Conservation (phyloP, 1,140 invertebrate species). For the Pteromalus puparum region DNA sequence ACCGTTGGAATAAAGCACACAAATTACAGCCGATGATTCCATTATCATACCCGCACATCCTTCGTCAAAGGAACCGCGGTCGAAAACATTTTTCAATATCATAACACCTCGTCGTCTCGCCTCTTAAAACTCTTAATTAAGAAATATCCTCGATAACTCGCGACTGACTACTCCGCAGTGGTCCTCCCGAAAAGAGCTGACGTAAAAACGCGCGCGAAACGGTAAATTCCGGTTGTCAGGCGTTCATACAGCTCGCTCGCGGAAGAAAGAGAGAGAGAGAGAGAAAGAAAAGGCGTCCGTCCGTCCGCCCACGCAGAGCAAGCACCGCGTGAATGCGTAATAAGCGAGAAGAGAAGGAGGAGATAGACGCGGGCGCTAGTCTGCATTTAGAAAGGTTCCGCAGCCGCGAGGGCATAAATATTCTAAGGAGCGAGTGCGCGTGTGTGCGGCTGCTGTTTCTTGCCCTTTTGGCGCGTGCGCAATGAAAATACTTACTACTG, state of each 20-base stretch:
- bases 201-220: constrained; percentile 9
- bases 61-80: too few relatives aligned
- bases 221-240: constrained; percentile 30
- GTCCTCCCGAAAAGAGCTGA: background rate
- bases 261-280: background rate
- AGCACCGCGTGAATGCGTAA: constrained; percentile 33
- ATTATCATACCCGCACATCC: too few relatives aligned
- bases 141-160: constrained; percentile 3
- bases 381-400: constrained; percentile 38
- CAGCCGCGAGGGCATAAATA: constrained; percentile 20
- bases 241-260: background rate
- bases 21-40: too few relatives aligned
- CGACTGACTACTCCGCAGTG: too few relatives aligned
- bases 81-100: too few relatives aligned
- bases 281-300: background rate
- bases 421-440: background rate
- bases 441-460: background rate
- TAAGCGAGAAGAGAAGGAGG: background rate
- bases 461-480: background rate
- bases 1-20: too few relatives aligned
- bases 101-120: background rate
- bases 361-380: background rate
- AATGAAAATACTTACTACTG: background rate
- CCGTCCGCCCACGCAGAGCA: background rate
- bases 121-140: constrained; percentile 28